Evolutionary conservation across 2,113 vertebrate genomes (phyloP), one percentile per base, ranked within the genome.

Genomic region (Limanda limanda): DNA sequence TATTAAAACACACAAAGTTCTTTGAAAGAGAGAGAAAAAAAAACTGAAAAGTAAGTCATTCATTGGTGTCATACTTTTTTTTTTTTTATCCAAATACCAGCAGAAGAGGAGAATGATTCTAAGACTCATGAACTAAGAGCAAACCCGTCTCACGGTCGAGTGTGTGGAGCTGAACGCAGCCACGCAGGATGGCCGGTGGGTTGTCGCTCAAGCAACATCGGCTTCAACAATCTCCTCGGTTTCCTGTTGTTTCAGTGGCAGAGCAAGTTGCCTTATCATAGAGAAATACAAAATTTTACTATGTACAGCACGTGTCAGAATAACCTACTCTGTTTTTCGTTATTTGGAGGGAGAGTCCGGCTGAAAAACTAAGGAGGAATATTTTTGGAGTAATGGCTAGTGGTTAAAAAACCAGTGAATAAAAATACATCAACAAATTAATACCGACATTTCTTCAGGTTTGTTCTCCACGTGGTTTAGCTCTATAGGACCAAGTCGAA

Each of bases 41-140:
- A 87, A 83, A 78, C 63, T 12, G 75, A 87, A 87, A 87, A 80
- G 76, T 78, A 74, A 86, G 88, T 93, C 93, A 94, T 93, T 94
- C 94, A 93, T 92, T 91, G 91, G 88, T 89, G 89, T 94, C 92
- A 85, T 88, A 92, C 82, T 83, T 89, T 74, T 71, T 64, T 72
- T 51, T 63, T 42, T 5, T 27, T 27, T 27, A 82, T 87, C 81
- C 89, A 88, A 84, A 87, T 90, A 83, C 83, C 84, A 90, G 86
- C 86, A 87, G 86, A 71, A 81, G 17, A 76, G 77, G 76, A 67
- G 71, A 81, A 77, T 68, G 48, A 79, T 51, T 74, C 74, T 82
- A 79, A 71, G 83, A 79, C 60, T 75, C 24, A 71, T 56, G 23
- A 75, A 42, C 76, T 69, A 71, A 85, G 77, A 78, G 71, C 59